Base-by-base conservation (phyloP, 1,140 invertebrate genomes). In the Dufourea novaeangliae region DNA sequence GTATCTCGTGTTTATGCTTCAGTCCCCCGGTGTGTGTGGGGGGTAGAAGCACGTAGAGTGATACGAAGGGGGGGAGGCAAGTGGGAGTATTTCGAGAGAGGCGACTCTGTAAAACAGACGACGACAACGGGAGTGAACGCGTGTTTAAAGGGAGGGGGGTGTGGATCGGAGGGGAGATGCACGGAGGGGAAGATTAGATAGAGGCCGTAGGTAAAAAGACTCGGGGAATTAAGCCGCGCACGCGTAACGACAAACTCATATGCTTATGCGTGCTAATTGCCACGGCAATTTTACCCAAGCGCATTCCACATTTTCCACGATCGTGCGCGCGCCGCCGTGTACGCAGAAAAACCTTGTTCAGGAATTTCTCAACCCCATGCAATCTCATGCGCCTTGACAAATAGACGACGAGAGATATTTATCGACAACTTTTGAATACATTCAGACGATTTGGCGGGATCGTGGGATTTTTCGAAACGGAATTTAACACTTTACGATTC, bases 221-320 rank as follows among this genome's bases (percentile, higher is more conserved):
- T 62, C 14, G 54, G 46, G 41, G 46, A 80, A 84, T 83, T 71
- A 72, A 84, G 22, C 41, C 67, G 63, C 70, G 69, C 69, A 73
- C 81, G 76, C 77, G 66, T 79, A 74, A 79, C 54, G 46, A 50
- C 46, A 46, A 46, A 39, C 63, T 57, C 29, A 25, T 69, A 73
- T 67, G 63, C 17, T 63, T 83, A 69, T 71, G 63, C 54, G 66
- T 67, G 82, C 75, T 83, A 83, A 83, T 83, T 71, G 75, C 68
- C 52, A n/a, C 32, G n/a, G 67, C 54, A 76, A 70, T 80, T 77
- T 82, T 67, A 50, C 68, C 32, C n/a, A n/a, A n/a, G 3, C 34
- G 44, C 54, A 63, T 54, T 37, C 69, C 63, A 82, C 74, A 78
- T 82, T 83, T 83, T 83, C 71, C 59, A 27, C 41, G 41, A 12